Evolutionary conservation across 2,888 invertebrate genomes (phyloP), one percentile per base, ranked within the genome.

Genomic region (Volucella inflata): DNA sequence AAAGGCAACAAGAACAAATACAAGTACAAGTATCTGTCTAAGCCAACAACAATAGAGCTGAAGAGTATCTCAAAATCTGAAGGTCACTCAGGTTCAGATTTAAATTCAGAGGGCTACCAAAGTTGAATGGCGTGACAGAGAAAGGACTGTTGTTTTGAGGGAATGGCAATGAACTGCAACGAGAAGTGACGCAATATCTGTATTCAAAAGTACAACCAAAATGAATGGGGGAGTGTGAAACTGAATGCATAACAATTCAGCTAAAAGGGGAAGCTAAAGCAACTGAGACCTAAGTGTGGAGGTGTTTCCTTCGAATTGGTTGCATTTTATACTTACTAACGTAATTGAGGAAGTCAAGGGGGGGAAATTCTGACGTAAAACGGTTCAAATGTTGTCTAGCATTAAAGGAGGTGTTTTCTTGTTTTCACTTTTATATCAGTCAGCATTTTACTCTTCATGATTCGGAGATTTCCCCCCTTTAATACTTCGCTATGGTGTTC

Each of bases 81-180:
- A 50, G 42, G 55, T 57, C 53, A 30, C 57, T 55, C 44, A 21
- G 21, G 21, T 21, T 21, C 21, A 30, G 30, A 30, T 30, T 30
- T 30, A 30, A 30, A 71, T 46, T 77, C 60, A 62, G 62, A 44
- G 64, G 64, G 62, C 65, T 51, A 40, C 10, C 42, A 14, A 60
- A 10, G 36, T 48, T 55, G 50, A 60, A 77, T 76, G 68, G 65
- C 72, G 53, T 82, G 82, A 72, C 71, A 72, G 9, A 11, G 12
- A 44, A 44, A 44, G 64, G 46, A 71, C 65, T 76, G 70, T 71
- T 70, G 64, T 65, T 65, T 36, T 30, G 68, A 74, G 71, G 67
- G 64, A 59, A 48, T 57, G 77, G 82, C 82, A 82, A 82, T 82
- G 82, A 82, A 82, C 82, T 82, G 82, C 77, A 62, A 82, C 82